Evolutionary conservation across 2,113 vertebrate genomes (phyloP).

Genomic region (Chionis minor): DNA sequence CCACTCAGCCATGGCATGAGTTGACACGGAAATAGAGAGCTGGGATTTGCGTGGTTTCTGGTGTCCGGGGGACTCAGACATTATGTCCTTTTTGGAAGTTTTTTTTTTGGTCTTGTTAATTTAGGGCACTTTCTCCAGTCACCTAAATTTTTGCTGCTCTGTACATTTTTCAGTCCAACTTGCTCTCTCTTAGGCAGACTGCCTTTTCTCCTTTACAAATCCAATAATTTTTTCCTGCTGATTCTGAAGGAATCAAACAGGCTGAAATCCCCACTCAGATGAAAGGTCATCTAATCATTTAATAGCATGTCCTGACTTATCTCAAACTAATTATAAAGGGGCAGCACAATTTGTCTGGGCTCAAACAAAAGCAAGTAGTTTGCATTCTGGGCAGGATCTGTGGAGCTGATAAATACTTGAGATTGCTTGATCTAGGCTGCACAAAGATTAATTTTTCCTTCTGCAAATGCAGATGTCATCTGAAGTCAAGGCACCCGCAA

Average conservation of each 20-base stretch:
- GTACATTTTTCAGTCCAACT: not conserved
- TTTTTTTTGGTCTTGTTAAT: not conserved
- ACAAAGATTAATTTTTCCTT: not conserved
- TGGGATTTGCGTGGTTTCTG: not conserved
- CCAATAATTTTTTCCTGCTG: not conserved
- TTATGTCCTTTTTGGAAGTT: not conserved
- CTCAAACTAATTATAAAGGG: not conserved
- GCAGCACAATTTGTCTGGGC: not conserved
- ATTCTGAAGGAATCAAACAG: not conserved
- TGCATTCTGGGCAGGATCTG: not conserved
- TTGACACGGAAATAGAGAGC: not conserved
- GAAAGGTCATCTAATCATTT: not conserved
- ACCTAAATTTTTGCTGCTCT: not conserved
- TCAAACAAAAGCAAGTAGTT: not conserved
- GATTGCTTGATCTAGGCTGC: not conserved
- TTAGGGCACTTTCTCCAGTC: not conserved
- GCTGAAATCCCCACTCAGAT: not conserved
- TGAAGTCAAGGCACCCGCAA: rapidly evolving
- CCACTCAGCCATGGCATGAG: rapidly evolving
- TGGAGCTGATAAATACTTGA: not conserved
- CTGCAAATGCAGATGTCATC: not conserved
- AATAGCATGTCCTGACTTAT: not conserved
- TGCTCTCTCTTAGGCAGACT: not conserved
- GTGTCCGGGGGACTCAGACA: not conserved
- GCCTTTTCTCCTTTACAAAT: not conserved